These are phyloP conservation scores for Nothocercus nigrocapillus DNA, from an alignment of 2,113 vertebrate genomes.

Conservation along the genomic window DNA sequence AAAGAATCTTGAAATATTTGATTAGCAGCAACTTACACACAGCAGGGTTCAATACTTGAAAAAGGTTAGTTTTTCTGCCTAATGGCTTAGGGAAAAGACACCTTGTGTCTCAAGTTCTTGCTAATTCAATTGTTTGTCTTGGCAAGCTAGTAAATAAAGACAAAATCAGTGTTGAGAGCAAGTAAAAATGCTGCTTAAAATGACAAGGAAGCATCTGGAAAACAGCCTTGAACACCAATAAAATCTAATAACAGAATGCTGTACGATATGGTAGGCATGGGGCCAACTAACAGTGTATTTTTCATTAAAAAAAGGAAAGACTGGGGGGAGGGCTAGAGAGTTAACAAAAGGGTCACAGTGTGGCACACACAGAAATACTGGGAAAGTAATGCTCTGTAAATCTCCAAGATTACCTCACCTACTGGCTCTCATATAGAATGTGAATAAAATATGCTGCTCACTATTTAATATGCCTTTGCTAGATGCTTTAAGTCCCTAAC, in stretches of 20 bases:
- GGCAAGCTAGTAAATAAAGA: constrained; percentile 15
- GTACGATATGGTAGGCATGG: rapidly evolving
- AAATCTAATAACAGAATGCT: constrained; percentile 8
- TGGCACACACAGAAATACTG: background rate
- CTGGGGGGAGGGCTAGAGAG: background rate
- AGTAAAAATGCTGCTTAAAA: constrained; percentile 39
- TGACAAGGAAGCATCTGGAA: constrained; percentile 24
- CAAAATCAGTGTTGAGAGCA: background rate
- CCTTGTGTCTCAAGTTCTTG: constrained; percentile 5
- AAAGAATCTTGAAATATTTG: constrained; percentile 67
- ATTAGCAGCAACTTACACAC: constrained; percentile 44
- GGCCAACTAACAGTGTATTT: background rate
- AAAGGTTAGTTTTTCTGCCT: constrained; percentile 35
- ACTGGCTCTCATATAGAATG: background rate
- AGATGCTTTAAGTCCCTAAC: background rate
- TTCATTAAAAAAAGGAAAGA: background rate
- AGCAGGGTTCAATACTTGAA: background rate
- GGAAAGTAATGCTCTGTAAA: background rate
- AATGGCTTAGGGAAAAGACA: constrained; percentile 20
- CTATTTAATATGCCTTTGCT: background rate
- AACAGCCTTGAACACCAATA: constrained; percentile 6
- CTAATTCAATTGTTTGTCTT: constrained; percentile 38
- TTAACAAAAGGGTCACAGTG: constrained; percentile 6
- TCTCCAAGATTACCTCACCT: background rate
- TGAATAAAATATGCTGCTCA: background rate